Conservation (phyloP, 2,888 invertebrate genomes). For the Coecobrya sp. region DNA sequence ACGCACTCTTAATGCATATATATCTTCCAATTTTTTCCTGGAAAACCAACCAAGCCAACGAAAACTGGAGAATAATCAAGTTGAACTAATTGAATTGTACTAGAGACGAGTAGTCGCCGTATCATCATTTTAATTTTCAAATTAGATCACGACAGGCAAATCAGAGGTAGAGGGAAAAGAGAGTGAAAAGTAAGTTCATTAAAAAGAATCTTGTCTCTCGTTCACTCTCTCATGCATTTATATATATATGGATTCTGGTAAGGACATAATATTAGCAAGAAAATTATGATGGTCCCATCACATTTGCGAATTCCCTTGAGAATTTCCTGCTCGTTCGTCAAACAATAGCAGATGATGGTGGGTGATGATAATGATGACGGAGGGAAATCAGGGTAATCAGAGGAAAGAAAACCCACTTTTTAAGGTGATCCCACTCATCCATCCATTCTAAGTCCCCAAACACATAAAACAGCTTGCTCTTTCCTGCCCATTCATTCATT, state of each 20-base stretch:
- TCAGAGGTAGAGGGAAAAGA: background rate
- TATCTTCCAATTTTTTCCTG: constrained; percentile 25
- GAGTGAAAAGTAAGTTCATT: constrained; percentile 42
- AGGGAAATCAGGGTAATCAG: constrained; percentile 54
- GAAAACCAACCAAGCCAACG: background rate
- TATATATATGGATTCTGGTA: background rate
- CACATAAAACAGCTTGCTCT: constrained; percentile 2
- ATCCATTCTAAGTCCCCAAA: constrained; percentile 11
- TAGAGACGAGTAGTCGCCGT: constrained; percentile 15
- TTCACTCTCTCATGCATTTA: background rate
- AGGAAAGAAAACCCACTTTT: constrained; percentile 46
- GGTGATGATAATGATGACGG: constrained; percentile 7
- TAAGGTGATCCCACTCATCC: constrained; percentile 31
- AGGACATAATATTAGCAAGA: constrained; percentile 38
- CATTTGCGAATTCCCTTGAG: constrained; percentile 50
- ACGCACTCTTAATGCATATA: background rate
- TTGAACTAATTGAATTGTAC: constrained; percentile 49
- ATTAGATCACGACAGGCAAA: constrained; percentile 44
- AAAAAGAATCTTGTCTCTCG: background rate
- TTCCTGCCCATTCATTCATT: background rate
- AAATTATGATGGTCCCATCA: constrained; percentile 54
- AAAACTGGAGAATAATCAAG: constrained; percentile 49
- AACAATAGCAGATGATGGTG: constrained; percentile 41
- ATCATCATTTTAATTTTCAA: constrained; percentile 48
- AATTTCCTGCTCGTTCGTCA: constrained; percentile 2